Percentiles rank a stretch among this genome's conserved stretches.
Evolutionary conservation across 2,797 vertebrate species (phyloP).

Genomic region (Sebastes aleutianus): DNA sequence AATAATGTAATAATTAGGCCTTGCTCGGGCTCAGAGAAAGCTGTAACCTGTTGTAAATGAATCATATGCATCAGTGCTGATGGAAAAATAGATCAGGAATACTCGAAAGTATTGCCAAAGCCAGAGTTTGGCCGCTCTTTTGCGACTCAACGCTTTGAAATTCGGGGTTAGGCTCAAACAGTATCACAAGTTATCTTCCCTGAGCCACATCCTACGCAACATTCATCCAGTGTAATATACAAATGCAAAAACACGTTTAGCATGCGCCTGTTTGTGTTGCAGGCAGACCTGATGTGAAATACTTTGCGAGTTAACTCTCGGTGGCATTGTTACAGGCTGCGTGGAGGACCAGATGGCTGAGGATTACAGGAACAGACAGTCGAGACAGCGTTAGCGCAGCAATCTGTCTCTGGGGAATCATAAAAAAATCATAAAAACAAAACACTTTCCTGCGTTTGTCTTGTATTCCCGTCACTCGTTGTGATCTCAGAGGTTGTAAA

Average conservation of each 20-base stretch:
- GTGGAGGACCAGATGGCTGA: slow-evolving; percentile 27
- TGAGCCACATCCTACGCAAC: too few species aligned
- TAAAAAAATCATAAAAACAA: not conserved
- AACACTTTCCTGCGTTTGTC: not conserved
- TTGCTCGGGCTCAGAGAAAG: too few species aligned
- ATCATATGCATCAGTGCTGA: too few species aligned
- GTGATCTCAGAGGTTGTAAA: not conserved
- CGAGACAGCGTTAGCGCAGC: not conserved
- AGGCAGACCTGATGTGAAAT: slow-evolving; percentile 5
- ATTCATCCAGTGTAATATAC: not conserved
- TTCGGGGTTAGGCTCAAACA: not conserved
- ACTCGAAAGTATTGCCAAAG: too few species aligned
- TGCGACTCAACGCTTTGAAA: too few species aligned
- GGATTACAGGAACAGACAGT: slow-evolving; percentile 41
- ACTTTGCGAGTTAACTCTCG: slow-evolving; percentile 4
- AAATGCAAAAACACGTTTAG: not conserved
- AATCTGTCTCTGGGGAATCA: slow-evolving; percentile 1
- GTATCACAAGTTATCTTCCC: not conserved
- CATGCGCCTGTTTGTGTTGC: not conserved
- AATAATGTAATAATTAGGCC: too few species aligned
- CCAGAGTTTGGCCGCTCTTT: too few species aligned
- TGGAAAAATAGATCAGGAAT: too few species aligned
- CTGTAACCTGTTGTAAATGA: too few species aligned
- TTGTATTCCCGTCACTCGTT: not conserved
- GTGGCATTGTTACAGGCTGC: not conserved